Evolutionary conservation across 30 jellyfish, hydroid and myxozoan genomes (phyloP).

Genomic region (Aurelia aurita): DNA sequence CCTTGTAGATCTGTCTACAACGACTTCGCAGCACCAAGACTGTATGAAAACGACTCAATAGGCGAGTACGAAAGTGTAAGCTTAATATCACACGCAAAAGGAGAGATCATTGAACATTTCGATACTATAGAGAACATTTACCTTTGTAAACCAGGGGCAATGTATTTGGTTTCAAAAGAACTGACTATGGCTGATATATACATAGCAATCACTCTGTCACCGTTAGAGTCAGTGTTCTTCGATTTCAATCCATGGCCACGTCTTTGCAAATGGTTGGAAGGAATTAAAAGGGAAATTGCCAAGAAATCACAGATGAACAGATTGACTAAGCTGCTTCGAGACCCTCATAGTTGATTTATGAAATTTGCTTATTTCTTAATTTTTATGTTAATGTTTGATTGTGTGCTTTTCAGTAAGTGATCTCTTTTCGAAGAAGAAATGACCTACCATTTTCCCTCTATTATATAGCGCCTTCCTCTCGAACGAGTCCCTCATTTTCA

Average conservation of each 20-base stretch:
- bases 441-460: too few species aligned
- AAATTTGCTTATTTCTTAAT: too few species aligned
- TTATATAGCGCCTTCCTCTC: too few species aligned
- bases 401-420: too few species aligned
- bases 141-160: slow-evolving; percentile 4
- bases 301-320: slow-evolving; percentile 33
- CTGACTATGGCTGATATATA: slow-evolving; percentile 61
- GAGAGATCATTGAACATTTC: slow-evolving; percentile 53
- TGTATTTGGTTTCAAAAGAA: slow-evolving; percentile 20
- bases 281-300: slow-evolving; percentile 32
- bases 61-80: slow-evolving; percentile 65
- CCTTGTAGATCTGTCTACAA: slow-evolving; percentile 44
- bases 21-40: slow-evolving; percentile 67
- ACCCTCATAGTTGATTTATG: background rate
- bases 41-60: slow-evolving; percentile 52
- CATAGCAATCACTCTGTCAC: slow-evolving; percentile 31
- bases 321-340: slow-evolving; percentile 2
- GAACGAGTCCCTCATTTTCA: too few species aligned
- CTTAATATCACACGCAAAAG: slow-evolving; percentile 54
- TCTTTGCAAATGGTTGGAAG: slow-evolving; percentile 68
- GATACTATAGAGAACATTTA: slow-evolving; percentile 46
- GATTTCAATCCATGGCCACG: slow-evolving; percentile 72
- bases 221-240: slow-evolving; percentile 50
- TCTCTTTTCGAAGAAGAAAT: too few species aligned
- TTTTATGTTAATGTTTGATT: too few species aligned